Base-by-base conservation (phyloP, 2,113 vertebrate genomes). In the Trochalopteron elliotii region DNA sequence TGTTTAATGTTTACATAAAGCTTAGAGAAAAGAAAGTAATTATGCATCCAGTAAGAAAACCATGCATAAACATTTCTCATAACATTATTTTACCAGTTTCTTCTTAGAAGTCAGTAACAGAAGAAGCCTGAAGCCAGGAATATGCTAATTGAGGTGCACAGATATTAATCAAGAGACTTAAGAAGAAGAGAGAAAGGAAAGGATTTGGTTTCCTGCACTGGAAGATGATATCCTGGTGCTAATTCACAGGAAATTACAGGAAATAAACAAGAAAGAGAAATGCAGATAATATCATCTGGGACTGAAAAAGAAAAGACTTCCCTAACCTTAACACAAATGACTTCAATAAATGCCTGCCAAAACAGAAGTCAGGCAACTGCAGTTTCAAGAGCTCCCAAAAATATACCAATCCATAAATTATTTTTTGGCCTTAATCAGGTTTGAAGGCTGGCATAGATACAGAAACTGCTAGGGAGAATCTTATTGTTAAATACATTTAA, bases 1-100 rank as follows among this genome's bases (percentile, higher is more conserved):
- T 81, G 42, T 84, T 87, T 75, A 87, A 67, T 89, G 89, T 87
- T 89, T 81, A 74, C 72, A 88, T 72, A 74, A 77, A 83, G n/a
- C 20, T 74, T 44, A 61, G 10, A 56, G 21, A 79, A 87, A 63
- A 16, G n/a, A 72, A 17, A 60, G 11, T 42, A 61, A 72, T 56
- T 88, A 65, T 68, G 13, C 27, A 90, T 57, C 63, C 71, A 92
- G 71, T 53, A 83, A 81, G 68, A 89, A 91, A 87, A 69, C 11
- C 0, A 3, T 89, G 55, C 42, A 69, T 74, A 86, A 70, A 77
- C 78, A 74, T 91, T 91, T 52, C 61, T 91, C 25, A 28, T 27
- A 81, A 63, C 19, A 50, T 21, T 87, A 59, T 81, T 91, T 89
- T 78, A 78, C 19, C 25, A 70, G 11, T 63, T 78, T 63, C 28